A percentile compares a stretch with the other conserved stretches of the same genome.
These are phyloP conservation scores for Mixornis gularis DNA, from an alignment of 2,113 vertebrate genomes.

Conservation along the genomic window DNA sequence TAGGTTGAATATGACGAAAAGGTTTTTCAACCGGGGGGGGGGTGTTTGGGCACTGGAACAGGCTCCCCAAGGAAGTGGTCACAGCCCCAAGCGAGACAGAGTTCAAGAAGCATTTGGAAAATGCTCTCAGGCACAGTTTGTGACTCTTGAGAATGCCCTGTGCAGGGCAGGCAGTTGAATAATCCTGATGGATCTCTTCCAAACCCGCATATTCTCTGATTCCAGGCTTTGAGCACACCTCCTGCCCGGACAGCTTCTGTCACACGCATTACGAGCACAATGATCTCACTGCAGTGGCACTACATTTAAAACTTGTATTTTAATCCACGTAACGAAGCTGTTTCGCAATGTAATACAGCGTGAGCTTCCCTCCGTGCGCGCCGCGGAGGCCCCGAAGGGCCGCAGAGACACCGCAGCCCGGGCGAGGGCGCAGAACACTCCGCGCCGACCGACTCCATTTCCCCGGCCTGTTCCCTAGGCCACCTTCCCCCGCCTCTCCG, in stretches of 20 bases:
- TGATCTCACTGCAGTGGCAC: background rate
- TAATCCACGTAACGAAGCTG: background rate
- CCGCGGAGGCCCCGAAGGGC: background rate
- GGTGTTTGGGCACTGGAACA: background rate
- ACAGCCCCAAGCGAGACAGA: background rate
- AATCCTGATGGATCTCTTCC: background rate
- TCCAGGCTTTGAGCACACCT: background rate
- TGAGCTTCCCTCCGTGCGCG: rapidly evolving
- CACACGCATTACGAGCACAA: background rate
- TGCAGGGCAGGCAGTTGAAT: background rate
- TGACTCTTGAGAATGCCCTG: background rate
- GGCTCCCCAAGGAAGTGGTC: background rate
- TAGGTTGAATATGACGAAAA: background rate
- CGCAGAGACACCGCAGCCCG: background rate
- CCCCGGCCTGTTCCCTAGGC: background rate
- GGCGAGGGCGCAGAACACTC: background rate
- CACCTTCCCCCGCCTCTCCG: background rate
- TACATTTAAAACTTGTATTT: background rate
- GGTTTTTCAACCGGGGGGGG: background rate
- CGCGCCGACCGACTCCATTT: rapidly evolving
- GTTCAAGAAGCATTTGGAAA: background rate
- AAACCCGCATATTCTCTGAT: background rate
- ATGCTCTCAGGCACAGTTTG: background rate
- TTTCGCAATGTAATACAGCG: background rate
- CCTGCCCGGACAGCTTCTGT: background rate